Conservation (phyloP, 2,797 vertebrate species). For the Phrynocephalus guinanensis region DNA sequence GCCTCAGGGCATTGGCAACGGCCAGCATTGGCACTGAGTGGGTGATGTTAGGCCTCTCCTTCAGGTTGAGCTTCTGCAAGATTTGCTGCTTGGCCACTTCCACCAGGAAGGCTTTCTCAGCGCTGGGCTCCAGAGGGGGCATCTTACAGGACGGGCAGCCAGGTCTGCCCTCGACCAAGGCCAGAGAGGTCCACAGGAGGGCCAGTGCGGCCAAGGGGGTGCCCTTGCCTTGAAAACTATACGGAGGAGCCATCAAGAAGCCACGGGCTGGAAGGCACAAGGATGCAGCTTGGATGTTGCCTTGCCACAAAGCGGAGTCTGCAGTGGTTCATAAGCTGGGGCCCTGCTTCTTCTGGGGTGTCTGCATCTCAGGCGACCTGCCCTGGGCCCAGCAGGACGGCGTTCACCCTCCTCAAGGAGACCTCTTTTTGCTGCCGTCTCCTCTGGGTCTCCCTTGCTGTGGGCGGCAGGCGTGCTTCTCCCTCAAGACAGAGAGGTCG, state of each 20-base stretch:
- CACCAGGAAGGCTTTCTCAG: conserved; percentile 84
- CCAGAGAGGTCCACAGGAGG: conserved; percentile 32
- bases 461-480: neutral
- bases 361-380: conserved; percentile 40
- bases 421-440: neutral
- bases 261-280: conserved; percentile 34
- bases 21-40: conserved; percentile 84
- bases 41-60: conserved; percentile 87
- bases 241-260: conserved; percentile 40
- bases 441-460: neutral
- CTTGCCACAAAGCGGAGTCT: conserved; percentile 9
- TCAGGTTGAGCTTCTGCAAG: conserved; percentile 88
- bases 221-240: neutral
- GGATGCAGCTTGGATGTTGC: neutral
- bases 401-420: neutral
- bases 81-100: conserved; percentile 91
- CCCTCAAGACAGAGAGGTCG: neutral
- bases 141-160: conserved; percentile 84
- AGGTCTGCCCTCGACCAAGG: conserved; percentile 34
- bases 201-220: conserved; percentile 1
- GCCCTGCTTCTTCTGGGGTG: neutral
- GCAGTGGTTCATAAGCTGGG: neutral
- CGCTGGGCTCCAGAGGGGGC: conserved; percentile 75
- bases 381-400: neutral
- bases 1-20: conserved; percentile 87